Percentiles rank a stretch among this genome's conserved stretches.
Evolutionary conservation across 2,113 vertebrate genomes (phyloP).

Genomic region (Microcebus murinus): DNA sequence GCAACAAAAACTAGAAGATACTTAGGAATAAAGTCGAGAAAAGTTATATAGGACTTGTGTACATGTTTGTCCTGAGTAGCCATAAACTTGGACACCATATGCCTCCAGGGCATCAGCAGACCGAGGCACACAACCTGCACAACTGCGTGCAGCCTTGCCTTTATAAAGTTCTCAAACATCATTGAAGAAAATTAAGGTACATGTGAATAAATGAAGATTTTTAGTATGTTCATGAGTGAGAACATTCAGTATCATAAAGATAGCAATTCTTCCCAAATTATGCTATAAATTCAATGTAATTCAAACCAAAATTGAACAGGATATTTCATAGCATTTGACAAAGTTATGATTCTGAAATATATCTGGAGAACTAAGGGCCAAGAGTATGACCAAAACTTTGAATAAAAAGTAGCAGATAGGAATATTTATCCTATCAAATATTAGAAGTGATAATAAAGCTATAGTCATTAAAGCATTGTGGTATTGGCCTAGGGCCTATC

Average conservation of each 20-base stretch:
- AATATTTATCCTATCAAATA: neutral
- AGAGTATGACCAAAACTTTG: neutral
- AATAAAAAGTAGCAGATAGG: neutral
- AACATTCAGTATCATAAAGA: neutral
- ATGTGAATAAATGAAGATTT: neutral
- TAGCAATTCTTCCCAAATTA: neutral
- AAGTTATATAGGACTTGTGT: neutral
- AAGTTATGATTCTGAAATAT: neutral
- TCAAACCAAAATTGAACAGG: neutral
- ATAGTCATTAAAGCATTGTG: neutral
- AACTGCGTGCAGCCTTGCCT: neutral
- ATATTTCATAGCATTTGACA: neutral
- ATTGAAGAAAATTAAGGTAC: neutral
- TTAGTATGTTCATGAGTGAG: neutral
- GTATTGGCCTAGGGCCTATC: neutral
- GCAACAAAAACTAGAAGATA: neutral
- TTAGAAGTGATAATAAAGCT: neutral
- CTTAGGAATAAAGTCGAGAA: neutral
- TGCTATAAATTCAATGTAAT: neutral
- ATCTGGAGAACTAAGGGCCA: neutral
- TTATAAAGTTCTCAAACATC: neutral
- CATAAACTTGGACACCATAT: neutral
- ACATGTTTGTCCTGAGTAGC: no score
- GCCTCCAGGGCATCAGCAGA: neutral
- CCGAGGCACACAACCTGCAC: neutral